A percentile compares a stretch with the other conserved stretches of the same genome.
Evolutionary conservation across 2,113 vertebrate genomes (phyloP).

Genomic region (Nycticorax nycticorax): DNA sequence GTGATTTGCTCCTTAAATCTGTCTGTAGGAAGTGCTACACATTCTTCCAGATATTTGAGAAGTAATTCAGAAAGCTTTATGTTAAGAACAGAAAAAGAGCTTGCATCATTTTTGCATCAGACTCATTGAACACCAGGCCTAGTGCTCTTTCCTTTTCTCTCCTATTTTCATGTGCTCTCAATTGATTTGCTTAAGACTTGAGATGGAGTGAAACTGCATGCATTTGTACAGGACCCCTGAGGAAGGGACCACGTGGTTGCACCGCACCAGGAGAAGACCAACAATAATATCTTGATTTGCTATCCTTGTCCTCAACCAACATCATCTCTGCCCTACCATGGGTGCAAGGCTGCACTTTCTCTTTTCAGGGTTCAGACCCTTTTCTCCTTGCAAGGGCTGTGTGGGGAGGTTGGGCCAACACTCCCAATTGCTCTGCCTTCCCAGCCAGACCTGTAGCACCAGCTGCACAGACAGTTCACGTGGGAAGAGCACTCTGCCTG

Average conservation of each 20-base stretch:
- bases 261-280: neutral
- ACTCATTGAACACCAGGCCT: neutral
- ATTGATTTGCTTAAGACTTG: neutral
- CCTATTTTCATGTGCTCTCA: neutral
- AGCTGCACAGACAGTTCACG: neutral
- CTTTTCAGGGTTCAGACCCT: neutral
- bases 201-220: neutral
- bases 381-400: neutral
- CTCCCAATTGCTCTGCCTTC: neutral
- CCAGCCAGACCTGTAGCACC: neutral
- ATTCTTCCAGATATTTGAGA: neutral
- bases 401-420: neutral
- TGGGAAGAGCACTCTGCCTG: neutral
- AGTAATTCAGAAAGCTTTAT: neutral
- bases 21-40: neutral
- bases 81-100: neutral
- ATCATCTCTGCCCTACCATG: accelerated
- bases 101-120: neutral
- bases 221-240: neutral
- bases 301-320: neutral
- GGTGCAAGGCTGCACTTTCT: neutral
- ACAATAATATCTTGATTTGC: neutral
- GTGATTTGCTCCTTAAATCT: neutral
- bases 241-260: neutral
- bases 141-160: neutral